Conservation (phyloP, 2,888 invertebrate genomes). For the Orchesellides sinensis region DNA sequence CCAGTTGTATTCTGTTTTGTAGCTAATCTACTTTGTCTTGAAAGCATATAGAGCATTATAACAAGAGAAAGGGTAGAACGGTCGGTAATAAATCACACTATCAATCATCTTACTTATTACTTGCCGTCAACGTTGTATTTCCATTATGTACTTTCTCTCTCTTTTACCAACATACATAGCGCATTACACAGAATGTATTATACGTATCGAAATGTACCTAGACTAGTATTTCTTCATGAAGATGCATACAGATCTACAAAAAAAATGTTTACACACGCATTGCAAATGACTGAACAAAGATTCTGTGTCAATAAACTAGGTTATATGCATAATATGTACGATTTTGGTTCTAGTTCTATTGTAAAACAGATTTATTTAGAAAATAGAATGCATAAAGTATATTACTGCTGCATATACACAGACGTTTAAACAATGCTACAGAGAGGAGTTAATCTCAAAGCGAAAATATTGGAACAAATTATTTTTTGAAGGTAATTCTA, state of each 20-base stretch:
- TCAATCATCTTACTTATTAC: slow-evolving; percentile 29
- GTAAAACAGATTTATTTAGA: no score
- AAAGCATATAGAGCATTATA: no score
- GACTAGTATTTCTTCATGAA: no score
- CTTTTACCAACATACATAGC: no score
- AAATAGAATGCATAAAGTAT: background rate
- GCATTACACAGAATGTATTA: no score
- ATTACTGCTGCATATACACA: background rate
- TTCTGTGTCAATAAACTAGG: background rate
- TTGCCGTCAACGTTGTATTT: background rate
- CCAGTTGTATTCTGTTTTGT: no score
- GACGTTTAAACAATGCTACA: background rate
- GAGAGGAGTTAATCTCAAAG: background rate
- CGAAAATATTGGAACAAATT: slow-evolving; percentile 8
- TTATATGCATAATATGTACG: background rate
- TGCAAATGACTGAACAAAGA: no score
- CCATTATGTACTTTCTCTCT: background rate
- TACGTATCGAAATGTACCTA: no score
- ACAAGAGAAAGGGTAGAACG: slow-evolving; percentile 4
- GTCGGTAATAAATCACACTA: slow-evolving; percentile 35
- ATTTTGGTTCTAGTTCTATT: no score
- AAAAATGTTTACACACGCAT: no score
- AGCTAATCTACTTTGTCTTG: no score
- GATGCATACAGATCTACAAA: no score
- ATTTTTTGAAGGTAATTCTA: background rate